Evolutionary conservation across 2,113 vertebrate genomes (phyloP), one percentile per base, ranked within the genome.

Genomic region (Hippocampus abdominalis): DNA sequence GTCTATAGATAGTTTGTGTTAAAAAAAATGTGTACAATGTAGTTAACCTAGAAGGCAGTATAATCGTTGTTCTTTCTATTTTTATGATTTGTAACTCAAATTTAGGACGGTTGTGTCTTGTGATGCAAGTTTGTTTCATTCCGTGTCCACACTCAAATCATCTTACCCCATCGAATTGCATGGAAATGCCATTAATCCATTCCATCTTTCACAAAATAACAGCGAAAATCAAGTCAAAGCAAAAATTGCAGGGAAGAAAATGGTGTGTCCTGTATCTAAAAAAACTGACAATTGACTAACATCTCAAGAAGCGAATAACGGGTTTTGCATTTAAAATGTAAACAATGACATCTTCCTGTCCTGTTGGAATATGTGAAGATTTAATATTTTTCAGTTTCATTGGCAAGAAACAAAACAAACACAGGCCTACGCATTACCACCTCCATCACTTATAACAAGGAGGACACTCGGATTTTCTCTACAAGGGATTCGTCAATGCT

Each of bases 1-100:
- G 66, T 81, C 16, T 36, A 60, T 79, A 85, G 84, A 77, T 48
- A 29, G 13, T 3, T 48, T 73, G 40, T 13, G 66, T 71, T 59
- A 1, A 59, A 59, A 59, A 25, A 10, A 59, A 36, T 36, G 0
- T 36, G 32, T 36, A 36, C 32, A 36, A 36, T 32, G 29, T 32
- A 32, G 29, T 32, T 32, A 32, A 32, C 4, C 29, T 32, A 32
- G 4, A 32, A 32, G 29, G 29, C 29, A 32, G 29, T 32, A 32
- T 32, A 32, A 32, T 32, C 29, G 4, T 18, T 59, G 1, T 4
- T 59, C 40, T 42, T 42, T 12, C 40, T 11, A 42, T 2, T 42
- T 42, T 42, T 42, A 42, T 44, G 42, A 12, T 44, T 44, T 44
- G 9, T 44, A 12, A 44, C 0, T 44, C 2, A 44, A 44, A 44